Evolutionary conservation across 2,113 vertebrate genomes (phyloP), one percentile per base, ranked within the genome.

Genomic region (Elephantulus edwardii): DNA sequence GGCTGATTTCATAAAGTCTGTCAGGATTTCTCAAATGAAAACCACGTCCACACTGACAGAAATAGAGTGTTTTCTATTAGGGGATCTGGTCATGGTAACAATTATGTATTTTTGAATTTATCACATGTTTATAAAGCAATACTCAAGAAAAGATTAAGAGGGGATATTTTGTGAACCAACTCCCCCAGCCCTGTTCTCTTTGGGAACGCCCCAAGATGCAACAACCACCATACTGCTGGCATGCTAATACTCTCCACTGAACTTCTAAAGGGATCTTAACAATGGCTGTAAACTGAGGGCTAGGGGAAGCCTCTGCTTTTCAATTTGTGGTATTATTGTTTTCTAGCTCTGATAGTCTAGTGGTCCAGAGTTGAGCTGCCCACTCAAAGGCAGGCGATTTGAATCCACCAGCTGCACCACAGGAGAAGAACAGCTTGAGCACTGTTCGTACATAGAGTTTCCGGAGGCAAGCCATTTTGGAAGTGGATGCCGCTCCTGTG

Each of bases 61-160:
- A 93, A 94, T 81, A 83, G 90, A 83, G 82, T 94, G 95, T 89
- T 94, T 96, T 80, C 79, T 86, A 93, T 96, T 95, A 93, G 82
- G 71, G 54, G 92, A 92, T 88, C 75, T 90, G 88, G 86, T 93
- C 90, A 94, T 93, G 93, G 94, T 83, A 93, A 95, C 90, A 95
- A 93, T 95, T 92, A 93, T 90, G 88, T 90, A 91, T 94, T 94
- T 96, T 91, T 92, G 64, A 94, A 93, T 93, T 90, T 94, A 96
- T 93, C 85, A 79, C 79, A 35, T 92, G 91, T 93, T 91, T 95
- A 94, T 90, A 93, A 91, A 89, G 85, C 0, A 26, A 92, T 93
- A 92, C 80, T 96, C 77, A 90, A 94, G 84, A 70, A 93, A 89
- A 70, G 24, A 93, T 90, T 92, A 48, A 54, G 52, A 60, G 5